Evolutionary conservation across 2,113 vertebrate species (phyloP).

Genomic region (Polyodon spathula): DNA sequence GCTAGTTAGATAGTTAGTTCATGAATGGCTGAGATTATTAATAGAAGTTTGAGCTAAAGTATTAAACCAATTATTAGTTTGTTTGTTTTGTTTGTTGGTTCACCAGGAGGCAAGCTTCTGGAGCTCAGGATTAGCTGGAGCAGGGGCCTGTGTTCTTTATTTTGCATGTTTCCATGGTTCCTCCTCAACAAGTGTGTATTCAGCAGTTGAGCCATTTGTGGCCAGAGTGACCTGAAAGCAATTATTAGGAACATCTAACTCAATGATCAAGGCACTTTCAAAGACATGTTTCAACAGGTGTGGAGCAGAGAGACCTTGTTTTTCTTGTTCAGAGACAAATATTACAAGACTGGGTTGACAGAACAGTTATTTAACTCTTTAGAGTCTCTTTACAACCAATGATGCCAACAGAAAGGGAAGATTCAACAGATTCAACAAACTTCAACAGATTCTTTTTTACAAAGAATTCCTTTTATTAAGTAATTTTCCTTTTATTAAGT

Average conservation of each 20-base stretch:
- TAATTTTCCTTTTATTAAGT: no score
- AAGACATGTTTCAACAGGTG: slow-evolving; percentile 26
- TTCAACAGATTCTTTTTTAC: no score
- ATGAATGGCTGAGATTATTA: slow-evolving; percentile 26
- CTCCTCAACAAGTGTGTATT: slow-evolving; percentile 85
- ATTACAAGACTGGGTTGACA: no score
- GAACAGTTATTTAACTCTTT: no score
- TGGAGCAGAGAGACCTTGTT: slow-evolving; percentile 54
- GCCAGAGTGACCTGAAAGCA: slow-evolving; percentile 94
- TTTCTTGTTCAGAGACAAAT: background rate
- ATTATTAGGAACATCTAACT: slow-evolving; percentile 66
- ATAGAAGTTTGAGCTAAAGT: slow-evolving; percentile 36
- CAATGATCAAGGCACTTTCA: slow-evolving; percentile 40
- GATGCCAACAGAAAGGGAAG: no score
- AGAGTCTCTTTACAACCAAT: no score
- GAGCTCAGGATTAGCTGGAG: slow-evolving; percentile 64
- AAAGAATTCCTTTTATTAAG: no score
- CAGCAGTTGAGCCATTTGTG: slow-evolving; percentile 89
- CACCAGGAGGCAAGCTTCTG: slow-evolving; percentile 61
- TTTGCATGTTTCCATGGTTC: slow-evolving; percentile 87
- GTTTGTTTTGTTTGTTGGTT: slow-evolving; percentile 36
- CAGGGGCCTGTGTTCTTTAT: slow-evolving; percentile 63
- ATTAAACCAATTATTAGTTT: slow-evolving; percentile 51
- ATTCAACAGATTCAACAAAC: no score
- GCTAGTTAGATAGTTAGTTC: slow-evolving; percentile 20